phyloP scores from a whole-genome alignment of 1,140 invertebrate genomes.

The Batillaria attramentaria region DNA sequence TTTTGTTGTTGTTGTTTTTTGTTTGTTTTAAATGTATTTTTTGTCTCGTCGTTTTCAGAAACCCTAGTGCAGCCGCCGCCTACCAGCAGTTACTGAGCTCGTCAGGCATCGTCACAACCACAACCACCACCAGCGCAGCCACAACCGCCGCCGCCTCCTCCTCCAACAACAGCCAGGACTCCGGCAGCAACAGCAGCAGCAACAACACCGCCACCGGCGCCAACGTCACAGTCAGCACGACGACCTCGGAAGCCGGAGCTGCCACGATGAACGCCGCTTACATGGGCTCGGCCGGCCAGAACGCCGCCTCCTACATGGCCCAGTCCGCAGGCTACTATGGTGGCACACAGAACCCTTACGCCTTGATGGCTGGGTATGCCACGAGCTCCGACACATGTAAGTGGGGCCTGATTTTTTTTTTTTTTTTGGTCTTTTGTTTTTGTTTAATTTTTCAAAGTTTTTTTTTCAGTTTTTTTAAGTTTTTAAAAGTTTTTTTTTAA shows the following conservation, averaged over 20 bases:
- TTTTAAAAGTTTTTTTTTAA: too few species aligned
- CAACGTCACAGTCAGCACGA: background rate
- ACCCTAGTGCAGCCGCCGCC: slow-evolving; percentile 14
- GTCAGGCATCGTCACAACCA: background rate
- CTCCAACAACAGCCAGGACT: background rate
- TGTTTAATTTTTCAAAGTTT: too few species aligned
- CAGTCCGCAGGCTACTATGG: slow-evolving; percentile 14
- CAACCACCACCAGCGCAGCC: background rate
- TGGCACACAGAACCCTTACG: too few species aligned
- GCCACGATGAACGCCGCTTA: slow-evolving; percentile 16
- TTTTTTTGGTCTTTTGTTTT: too few species aligned
- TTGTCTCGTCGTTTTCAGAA: slow-evolving; percentile 4
- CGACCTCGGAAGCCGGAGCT: background rate
- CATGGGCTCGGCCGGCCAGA: slow-evolving; percentile 25
- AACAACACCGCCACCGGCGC: background rate
- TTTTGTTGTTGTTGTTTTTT: background rate
- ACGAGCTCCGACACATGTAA: too few species aligned
- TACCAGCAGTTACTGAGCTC: slow-evolving; percentile 20
- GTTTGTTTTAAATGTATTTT: background rate
- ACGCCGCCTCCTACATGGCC: slow-evolving; percentile 28
- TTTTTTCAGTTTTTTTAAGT: too few species aligned
- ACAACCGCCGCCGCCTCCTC: background rate
- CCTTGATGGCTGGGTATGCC: too few species aligned
- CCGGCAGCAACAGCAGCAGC: background rate
- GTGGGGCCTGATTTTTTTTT: too few species aligned